Percentiles rank a stretch among this genome's conserved stretches.
phyloP scores from a whole-genome alignment of 2,888 invertebrate species.

The Hyalella azteca region DNA sequence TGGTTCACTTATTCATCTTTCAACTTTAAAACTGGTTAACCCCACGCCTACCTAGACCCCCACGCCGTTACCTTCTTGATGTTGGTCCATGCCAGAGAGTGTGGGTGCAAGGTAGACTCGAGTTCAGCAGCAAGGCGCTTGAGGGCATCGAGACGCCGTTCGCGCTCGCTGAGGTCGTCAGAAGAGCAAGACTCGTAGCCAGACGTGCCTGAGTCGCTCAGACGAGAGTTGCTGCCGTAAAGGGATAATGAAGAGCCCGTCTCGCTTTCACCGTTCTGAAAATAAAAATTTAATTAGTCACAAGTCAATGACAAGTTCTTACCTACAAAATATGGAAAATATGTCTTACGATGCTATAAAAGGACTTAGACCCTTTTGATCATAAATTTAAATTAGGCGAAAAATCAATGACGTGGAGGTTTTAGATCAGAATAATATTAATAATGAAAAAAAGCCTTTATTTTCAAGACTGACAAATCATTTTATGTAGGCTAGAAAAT shows the following conservation, averaged over 20 bases:
- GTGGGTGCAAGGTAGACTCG: constrained; percentile 54
- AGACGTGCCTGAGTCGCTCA: constrained; percentile 58
- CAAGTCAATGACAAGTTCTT: background rate
- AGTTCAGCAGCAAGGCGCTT: constrained; percentile 55
- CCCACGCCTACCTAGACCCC: too few species aligned
- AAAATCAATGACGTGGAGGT: too few species aligned
- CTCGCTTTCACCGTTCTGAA: background rate
- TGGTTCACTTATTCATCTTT: too few species aligned
- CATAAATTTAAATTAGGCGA: too few species aligned
- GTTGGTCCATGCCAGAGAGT: constrained; percentile 54
- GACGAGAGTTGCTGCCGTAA: constrained; percentile 29
- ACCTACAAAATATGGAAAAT: background rate
- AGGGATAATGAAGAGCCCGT: background rate
- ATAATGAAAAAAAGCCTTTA: too few species aligned
- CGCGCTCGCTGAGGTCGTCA: constrained; percentile 58
- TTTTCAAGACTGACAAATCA: too few species aligned
- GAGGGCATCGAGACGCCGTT: constrained; percentile 55
- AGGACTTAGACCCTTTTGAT: too few species aligned
- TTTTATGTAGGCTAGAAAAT: too few species aligned
- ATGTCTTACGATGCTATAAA: too few species aligned
- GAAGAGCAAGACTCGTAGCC: constrained; percentile 58
- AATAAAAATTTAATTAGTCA: background rate
- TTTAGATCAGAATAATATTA: too few species aligned
- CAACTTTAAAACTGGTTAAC: too few species aligned
- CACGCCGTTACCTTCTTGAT: constrained; percentile 53